Conservation (phyloP, 2,113 vertebrate genomes). For the Neolamprologus brichardi region DNA sequence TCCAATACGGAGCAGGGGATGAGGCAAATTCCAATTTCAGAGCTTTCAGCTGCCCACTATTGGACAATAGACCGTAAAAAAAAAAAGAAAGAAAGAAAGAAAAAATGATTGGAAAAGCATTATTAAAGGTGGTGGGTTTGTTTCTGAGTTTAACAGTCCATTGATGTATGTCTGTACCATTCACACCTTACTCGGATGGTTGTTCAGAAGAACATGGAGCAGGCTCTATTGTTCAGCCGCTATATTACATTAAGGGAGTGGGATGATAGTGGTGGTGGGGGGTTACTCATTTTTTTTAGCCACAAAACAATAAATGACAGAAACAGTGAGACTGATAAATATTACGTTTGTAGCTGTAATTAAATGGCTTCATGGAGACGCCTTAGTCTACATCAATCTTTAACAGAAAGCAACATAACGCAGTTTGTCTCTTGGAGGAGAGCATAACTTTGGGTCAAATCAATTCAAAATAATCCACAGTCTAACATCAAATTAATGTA, state of each 20-base stretch:
- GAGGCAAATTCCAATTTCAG: constrained; percentile 53
- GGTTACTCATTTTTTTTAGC: not conserved
- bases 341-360: constrained; percentile 52
- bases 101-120: constrained; percentile 17
- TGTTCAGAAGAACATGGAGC: constrained; percentile 10
- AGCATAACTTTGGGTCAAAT: constrained; percentile 54
- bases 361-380: constrained; percentile 59
- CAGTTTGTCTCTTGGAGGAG: constrained; percentile 36
- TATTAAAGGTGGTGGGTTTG: not conserved
- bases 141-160: constrained; percentile 11
- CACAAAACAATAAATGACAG: constrained; percentile 30
- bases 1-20: constrained; percentile 56
- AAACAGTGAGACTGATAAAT: constrained; percentile 38
- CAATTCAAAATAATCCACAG: constrained; percentile 11
- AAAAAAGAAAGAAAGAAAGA: not conserved
- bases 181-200: constrained; percentile 20
- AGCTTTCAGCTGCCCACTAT: constrained; percentile 33
- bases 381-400: constrained; percentile 28
- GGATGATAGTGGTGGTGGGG: not conserved
- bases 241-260: not conserved
- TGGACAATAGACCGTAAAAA: constrained; percentile 25
- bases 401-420: constrained; percentile 51
- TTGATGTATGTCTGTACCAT: constrained; percentile 7
- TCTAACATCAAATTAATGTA: constrained; percentile 11
- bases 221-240: constrained; percentile 5